Conservation (phyloP, 2,797 vertebrate genomes). For the Austrolebias charrua region DNA sequence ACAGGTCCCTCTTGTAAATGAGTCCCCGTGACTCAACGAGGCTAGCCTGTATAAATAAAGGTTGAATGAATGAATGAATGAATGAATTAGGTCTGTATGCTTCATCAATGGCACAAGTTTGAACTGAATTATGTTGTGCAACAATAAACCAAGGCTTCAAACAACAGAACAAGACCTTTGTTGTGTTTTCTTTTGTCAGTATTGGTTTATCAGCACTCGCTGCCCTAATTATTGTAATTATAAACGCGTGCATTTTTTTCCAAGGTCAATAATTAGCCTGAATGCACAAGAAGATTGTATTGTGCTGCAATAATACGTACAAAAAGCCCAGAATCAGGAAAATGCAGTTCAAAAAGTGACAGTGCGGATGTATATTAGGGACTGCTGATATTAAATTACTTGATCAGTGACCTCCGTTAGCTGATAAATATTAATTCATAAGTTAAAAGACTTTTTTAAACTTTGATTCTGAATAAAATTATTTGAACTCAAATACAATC, state of each 20-base stretch:
- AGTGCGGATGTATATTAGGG: background rate
- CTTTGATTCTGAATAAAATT: too few species aligned
- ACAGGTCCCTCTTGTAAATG: too few species aligned
- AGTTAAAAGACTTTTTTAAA: too few species aligned
- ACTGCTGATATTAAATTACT: background rate
- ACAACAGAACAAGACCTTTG: slow-evolving; percentile 14
- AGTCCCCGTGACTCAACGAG: too few species aligned
- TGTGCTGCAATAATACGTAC: background rate
- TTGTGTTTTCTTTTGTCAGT: slow-evolving; percentile 25
- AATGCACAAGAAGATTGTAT: background rate
- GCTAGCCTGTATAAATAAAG: too few species aligned
- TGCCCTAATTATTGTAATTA: slow-evolving; percentile 35
- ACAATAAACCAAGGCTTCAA: slow-evolving; percentile 2
- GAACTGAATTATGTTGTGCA: background rate
- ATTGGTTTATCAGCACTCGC: slow-evolving; percentile 21
- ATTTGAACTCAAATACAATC: too few species aligned
- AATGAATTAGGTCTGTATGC: too few species aligned
- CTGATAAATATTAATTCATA: too few species aligned
- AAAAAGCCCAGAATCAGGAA: background rate
- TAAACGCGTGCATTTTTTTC: slow-evolving; percentile 20
- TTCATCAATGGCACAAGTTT: background rate
- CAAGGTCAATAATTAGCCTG: slow-evolving; percentile 32
- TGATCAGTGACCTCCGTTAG: too few species aligned
- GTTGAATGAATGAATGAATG: too few species aligned
- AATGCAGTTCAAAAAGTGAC: slow-evolving; percentile 19